phyloP scores from a whole-genome alignment of 2,888 invertebrate species.

The Sminthurinus aureus region DNA sequence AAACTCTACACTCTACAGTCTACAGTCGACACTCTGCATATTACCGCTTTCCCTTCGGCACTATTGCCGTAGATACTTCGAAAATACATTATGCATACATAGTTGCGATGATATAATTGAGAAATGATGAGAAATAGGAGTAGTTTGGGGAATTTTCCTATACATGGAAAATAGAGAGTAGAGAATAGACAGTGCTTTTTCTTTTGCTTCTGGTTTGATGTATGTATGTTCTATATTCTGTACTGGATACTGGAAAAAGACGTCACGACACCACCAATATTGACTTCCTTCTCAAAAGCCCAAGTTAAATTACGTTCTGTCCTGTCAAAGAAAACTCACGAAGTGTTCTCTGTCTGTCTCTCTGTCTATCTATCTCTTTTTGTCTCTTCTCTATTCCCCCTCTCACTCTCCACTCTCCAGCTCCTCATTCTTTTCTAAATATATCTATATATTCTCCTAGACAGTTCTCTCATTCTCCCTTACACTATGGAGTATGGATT shows the following conservation, averaged over 20 bases:
- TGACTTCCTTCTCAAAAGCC: slow-evolving; percentile 33
- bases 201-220: background rate
- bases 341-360: slow-evolving; percentile 13
- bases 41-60: too few relatives aligned
- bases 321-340: slow-evolving; percentile 31
- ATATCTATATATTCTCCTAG: background rate
- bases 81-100: too few relatives aligned
- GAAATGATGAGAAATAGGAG: too few relatives aligned
- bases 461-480: background rate
- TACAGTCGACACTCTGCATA: background rate
- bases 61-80: too few relatives aligned
- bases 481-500: background rate
- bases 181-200: background rate
- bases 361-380: background rate
- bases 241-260: background rate
- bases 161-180: background rate
- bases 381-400: background rate
- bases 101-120: too few relatives aligned
- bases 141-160: too few relatives aligned
- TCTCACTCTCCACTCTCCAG: background rate
- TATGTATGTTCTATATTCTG: background rate
- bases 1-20: too few relatives aligned
- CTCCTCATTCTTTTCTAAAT: slow-evolving; percentile 8
- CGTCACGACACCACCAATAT: slow-evolving; percentile 29
- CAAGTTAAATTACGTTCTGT: slow-evolving; percentile 14